Evolutionary conservation across 2,797 vertebrate species (phyloP).

Genomic region (Heliangelus exortis): DNA sequence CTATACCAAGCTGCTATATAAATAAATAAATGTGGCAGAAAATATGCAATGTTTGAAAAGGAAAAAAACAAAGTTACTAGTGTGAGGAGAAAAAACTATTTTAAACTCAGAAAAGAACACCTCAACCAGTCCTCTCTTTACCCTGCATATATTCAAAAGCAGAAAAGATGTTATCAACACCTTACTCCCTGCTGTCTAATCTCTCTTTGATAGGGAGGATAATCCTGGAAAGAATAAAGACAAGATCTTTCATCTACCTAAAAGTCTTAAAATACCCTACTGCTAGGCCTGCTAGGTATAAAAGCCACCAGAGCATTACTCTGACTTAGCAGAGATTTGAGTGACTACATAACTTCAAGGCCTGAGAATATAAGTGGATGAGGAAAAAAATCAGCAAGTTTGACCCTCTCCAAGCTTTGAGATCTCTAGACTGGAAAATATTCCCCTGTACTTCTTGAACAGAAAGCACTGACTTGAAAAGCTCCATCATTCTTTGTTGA

Average conservation of each 20-base stretch:
- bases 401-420: neutral
- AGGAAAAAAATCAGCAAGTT: neutral
- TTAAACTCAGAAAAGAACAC: neutral
- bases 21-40: neutral
- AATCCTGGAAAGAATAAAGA: neutral
- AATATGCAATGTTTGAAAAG: neutral
- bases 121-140: neutral
- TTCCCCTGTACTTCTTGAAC: neutral
- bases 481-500: neutral
- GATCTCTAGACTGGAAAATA: neutral
- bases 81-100: neutral
- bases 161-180: neutral
- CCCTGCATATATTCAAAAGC: neutral
- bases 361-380: neutral
- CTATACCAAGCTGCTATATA: neutral
- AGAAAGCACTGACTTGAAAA: rapidly evolving
- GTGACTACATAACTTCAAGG: neutral
- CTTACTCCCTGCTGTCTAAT: neutral
- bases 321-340: neutral
- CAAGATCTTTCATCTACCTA: neutral
- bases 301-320: neutral
- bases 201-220: neutral
- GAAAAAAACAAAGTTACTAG: neutral
- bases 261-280: neutral
- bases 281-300: neutral